phyloP scores from a whole-genome alignment of 2,113 vertebrate species.

The Phalacrocorax brasilianus region DNA sequence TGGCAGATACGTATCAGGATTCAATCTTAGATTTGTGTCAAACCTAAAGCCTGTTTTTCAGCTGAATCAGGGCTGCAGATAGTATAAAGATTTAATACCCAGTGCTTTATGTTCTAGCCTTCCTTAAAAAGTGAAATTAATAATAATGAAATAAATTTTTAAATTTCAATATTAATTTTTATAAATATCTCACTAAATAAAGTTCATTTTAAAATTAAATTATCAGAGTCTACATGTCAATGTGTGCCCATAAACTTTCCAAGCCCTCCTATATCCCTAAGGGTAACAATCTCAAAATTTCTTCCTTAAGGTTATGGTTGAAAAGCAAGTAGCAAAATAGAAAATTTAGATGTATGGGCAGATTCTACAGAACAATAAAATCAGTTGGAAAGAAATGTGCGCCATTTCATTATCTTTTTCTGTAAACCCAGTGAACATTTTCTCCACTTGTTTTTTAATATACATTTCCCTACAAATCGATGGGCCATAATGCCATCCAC shows the following conservation, averaged over 20 bases:
- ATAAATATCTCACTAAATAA: not conserved
- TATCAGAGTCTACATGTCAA: not conserved
- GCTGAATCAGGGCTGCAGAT: not conserved
- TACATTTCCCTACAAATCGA: no score
- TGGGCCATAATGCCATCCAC: no score
- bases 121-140: not conserved
- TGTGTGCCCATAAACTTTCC: not conserved
- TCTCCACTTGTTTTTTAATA: not conserved
- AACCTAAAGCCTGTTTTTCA: not conserved
- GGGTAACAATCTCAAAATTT: not conserved
- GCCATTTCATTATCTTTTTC: not conserved
- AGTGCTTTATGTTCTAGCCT: not conserved
- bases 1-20: not conserved
- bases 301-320: not conserved
- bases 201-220: slow-evolving; percentile 1
- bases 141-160: not conserved
- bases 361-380: not conserved
- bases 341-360: not conserved
- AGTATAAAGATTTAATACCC: not conserved
- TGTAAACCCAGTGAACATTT: not conserved
- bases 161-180: slow-evolving; percentile 35
- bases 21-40: not conserved
- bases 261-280: not conserved
- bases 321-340: not conserved
- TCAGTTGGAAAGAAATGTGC: not conserved